These are phyloP conservation scores for Riptortus pedestris DNA, from an alignment of 1,140 invertebrate species.

Conservation along the genomic window DNA sequence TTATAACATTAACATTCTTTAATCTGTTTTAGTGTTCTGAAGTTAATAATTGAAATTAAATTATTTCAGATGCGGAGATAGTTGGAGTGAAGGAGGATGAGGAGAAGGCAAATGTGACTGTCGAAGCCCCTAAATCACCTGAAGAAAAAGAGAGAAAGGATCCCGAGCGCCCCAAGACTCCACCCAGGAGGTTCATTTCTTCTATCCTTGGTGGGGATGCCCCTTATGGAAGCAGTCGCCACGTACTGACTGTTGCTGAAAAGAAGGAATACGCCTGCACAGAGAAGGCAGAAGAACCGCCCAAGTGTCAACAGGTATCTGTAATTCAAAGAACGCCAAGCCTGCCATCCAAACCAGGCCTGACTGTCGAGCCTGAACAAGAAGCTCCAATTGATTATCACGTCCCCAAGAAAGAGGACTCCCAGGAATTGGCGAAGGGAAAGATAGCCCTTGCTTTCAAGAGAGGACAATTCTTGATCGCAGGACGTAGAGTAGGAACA, in stretches of 20 bases:
- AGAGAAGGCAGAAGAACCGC: slow-evolving; percentile 42
- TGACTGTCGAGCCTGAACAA: slow-evolving; percentile 46
- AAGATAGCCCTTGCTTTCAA: slow-evolving; percentile 36
- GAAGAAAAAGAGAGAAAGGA: slow-evolving; percentile 11
- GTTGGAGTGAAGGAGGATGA: slow-evolving; percentile 6
- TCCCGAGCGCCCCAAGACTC: slow-evolving; percentile 31
- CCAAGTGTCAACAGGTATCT: slow-evolving; percentile 38
- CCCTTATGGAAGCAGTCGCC: slow-evolving; percentile 50
- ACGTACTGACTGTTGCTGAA: slow-evolving; percentile 63
- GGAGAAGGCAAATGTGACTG: not conserved
- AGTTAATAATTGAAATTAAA: no score
- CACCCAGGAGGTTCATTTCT: slow-evolving; percentile 57
- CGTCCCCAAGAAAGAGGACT: slow-evolving; percentile 54
- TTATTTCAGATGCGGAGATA: not conserved
- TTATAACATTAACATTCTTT: no score
- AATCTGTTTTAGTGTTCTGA: no score
- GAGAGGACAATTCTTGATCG: slow-evolving; percentile 31
- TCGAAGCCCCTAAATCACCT: slow-evolving; percentile 5
- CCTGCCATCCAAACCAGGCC: slow-evolving; percentile 33
- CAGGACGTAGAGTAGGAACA: slow-evolving; percentile 37
- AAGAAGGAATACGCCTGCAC: slow-evolving; percentile 64
- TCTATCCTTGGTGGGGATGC: slow-evolving; percentile 64
- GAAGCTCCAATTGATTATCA: slow-evolving; percentile 81
- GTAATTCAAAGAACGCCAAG: slow-evolving; percentile 72
- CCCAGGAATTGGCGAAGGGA: slow-evolving; percentile 38